Base-by-base conservation (phyloP, 2,797 vertebrate species). In the Enteromius paludinosus region DNA sequence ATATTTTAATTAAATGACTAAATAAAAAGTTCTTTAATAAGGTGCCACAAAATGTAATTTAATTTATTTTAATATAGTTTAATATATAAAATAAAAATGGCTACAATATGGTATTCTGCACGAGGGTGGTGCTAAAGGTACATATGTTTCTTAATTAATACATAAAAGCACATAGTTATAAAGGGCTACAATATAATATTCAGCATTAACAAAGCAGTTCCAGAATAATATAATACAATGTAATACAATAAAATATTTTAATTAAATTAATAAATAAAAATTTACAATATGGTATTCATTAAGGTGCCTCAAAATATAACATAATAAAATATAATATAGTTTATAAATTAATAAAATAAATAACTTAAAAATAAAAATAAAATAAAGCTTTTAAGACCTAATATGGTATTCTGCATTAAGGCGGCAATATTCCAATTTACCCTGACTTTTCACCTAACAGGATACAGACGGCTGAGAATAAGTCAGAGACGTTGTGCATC, bases 401-500 rank as follows among this genome's bases (percentile, higher is more conserved):
- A 62, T 62, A 62, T 62, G 5, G 59, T 62, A 28, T 62, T 28
- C 23, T 62, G 59, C 14, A 62, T 62, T 30, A 62, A 30, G 11
- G 15, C 6, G 5, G 23, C n/a, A 64, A 85, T 30, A n/a, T 72
- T 61, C 30, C 18, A n/a, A 43, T 80, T 61, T 54, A 54, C 30
- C 52, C n/a, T 81, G 33, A 80, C 54, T 66, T 79, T 84, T 75
- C 70, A 64, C 79, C 49, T 70, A 69, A 30, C 33, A 66, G 52
- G 20, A 78, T 49, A 62, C 62, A 52, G 72, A 66, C 14, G 80
- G 72, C 62, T 83, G 66, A 78, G 81, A 82, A 76, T 79, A 75
- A 83, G 81, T 76, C 79, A 62, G 70, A 7, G 59, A 79, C 71
- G 85, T 83, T 88, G 47, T 83, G 86, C 75, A 74, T 79, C 84